phyloP scores from a whole-genome alignment of 1,140 invertebrate genomes.

The Eulimnadia texana region DNA sequence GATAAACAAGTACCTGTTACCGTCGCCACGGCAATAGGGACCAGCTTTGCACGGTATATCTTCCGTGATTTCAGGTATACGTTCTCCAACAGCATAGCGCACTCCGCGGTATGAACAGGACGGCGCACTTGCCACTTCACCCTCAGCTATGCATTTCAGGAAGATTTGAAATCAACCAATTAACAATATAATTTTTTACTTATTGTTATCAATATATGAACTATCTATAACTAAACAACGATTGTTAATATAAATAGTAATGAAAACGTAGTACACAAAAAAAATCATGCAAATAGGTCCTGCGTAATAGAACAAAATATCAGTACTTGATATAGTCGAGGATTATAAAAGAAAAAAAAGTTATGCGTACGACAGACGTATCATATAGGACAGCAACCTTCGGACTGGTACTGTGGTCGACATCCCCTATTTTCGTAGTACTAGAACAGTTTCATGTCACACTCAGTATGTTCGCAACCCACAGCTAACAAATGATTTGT shows the following conservation, averaged over 20 bases:
- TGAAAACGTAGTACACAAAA: no score
- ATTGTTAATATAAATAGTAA: no score
- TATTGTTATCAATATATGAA: no score
- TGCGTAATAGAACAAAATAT: no score
- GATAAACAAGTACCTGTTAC: background rate
- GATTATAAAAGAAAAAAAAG: no score
- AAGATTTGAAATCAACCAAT: no score
- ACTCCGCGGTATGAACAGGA: slow-evolving; percentile 22
- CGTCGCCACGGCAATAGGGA: background rate
- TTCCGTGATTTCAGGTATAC: slow-evolving; percentile 18
- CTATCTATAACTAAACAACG: no score
- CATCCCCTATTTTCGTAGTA: slow-evolving; percentile 21
- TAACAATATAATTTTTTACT: no score
- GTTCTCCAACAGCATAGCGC: slow-evolving; percentile 18
- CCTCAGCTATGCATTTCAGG: no score
- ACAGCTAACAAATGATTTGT: no score
- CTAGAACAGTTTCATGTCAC: slow-evolving; percentile 18
- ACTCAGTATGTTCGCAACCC: slow-evolving; percentile 18
- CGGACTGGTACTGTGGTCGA: slow-evolving; percentile 21
- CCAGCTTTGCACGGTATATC: slow-evolving; percentile 17
- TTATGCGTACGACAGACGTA: slow-evolving; percentile 23
- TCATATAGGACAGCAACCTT: slow-evolving; percentile 22
- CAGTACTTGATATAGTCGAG: no score
- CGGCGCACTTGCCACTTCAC: background rate
- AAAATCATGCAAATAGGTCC: no score